Evolutionary conservation across 2,113 vertebrate species (phyloP), one percentile per base, ranked within the genome.

Genomic region (Trachemys scripta): DNA sequence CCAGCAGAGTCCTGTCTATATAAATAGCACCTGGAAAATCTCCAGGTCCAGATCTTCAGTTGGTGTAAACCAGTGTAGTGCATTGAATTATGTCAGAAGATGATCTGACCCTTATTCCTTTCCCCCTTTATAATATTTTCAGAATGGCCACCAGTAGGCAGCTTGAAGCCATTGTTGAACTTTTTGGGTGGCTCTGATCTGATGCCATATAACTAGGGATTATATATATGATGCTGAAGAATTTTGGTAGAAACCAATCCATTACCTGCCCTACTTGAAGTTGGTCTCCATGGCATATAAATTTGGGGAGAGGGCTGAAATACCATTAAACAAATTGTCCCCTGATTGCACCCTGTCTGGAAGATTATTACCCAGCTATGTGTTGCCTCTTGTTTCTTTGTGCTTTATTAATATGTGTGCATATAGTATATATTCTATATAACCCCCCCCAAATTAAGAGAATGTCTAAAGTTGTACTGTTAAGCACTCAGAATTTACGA

Each of bases 101-200:
- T 69, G 42, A 80, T 62, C 25, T 72, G 54, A 50, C 19, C 90
- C 11, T 62, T 91, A 29, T 29, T 85, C 49, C 29, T 13, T 93
- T 95, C 94, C 84, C n/a, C 87, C 92, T 80, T 89, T 24, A 24
- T 75, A 87, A 59, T 47, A 62, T 5, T 62, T 87, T 82, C 0
- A 0, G 75, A 94, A 85, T 92, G 76, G 35, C 62, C 90, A 22
- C 42, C 76, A 88, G 42, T 35, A 86, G 65, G n/a, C n/a, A 72
- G 65, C 16, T 72, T 72, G 65, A 88, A 92, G 13, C 20, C 72
- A 76, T 25, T 29, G 24, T 78, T 94, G 38, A 5, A 8, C 78
- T 95, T 84, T 65, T 88, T 84, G 38, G 45, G 57, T 90, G 79
- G 78, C 45, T 8, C 86, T 93, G 56, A 80, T 92, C 96, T 96